Evolutionary conservation across 1,140 invertebrate species (phyloP).

Genomic region (Goniozus legneri): DNA sequence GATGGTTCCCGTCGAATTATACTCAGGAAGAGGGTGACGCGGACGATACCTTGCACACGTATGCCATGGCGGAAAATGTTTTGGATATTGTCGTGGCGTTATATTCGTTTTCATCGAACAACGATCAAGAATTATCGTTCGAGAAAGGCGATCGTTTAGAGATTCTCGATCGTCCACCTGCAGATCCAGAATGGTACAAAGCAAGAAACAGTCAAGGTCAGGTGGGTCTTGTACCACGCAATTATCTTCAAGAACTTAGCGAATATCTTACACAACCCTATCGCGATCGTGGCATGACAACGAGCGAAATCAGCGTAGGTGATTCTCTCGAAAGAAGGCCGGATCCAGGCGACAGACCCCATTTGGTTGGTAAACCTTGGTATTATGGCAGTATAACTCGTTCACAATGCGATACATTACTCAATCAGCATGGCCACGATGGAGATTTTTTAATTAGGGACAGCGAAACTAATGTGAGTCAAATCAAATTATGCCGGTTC

Average conservation of each 20-base stretch:
- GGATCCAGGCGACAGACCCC: slow-evolving; percentile 61
- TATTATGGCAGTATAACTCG: slow-evolving; percentile 95
- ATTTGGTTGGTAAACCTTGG: slow-evolving; percentile 82
- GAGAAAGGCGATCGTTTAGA: slow-evolving; percentile 93
- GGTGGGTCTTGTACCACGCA: slow-evolving; percentile 91
- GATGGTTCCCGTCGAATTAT: slow-evolving; percentile 98
- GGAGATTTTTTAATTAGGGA: slow-evolving; percentile 98
- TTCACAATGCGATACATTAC: slow-evolving; percentile 89
- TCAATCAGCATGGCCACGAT: slow-evolving; percentile 91
- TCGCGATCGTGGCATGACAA: slow-evolving; percentile 57
- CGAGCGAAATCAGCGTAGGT: slow-evolving; percentile 50
- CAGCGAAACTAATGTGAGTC: slow-evolving; percentile 96
- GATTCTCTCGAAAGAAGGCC: slow-evolving; percentile 52
- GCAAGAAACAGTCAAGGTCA: slow-evolving; percentile 89
- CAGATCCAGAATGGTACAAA: slow-evolving; percentile 98
- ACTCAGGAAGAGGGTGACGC: slow-evolving; percentile 84
- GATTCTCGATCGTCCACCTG: slow-evolving; percentile 89
- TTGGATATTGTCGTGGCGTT: slow-evolving; percentile 91
- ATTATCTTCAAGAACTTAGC: slow-evolving; percentile 90
- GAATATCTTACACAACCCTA: slow-evolving; percentile 84
- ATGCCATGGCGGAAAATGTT: slow-evolving; percentile 89
- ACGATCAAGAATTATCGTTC: slow-evolving; percentile 95
- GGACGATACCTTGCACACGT: slow-evolving; percentile 83
- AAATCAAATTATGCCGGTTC: background rate
- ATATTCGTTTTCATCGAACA: slow-evolving; percentile 92